These are phyloP conservation scores for Exocentrus adspersus DNA, from an alignment of 2,888 invertebrate species.

Conservation along the genomic window DNA sequence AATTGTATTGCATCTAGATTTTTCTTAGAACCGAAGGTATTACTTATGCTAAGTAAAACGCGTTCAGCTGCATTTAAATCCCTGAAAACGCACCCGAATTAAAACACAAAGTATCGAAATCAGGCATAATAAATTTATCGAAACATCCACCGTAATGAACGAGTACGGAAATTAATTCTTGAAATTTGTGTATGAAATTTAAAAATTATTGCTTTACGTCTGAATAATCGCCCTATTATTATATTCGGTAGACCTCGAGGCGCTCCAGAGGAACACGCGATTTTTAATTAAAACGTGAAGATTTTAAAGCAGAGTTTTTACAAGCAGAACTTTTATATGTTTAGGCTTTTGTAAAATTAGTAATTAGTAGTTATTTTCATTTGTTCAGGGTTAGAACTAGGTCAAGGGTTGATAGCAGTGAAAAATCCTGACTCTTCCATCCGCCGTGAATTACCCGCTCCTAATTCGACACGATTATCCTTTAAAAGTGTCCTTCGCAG, in stretches of 20 bases:
- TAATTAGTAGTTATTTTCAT: no score
- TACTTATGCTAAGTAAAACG: neutral
- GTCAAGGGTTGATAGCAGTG: no score
- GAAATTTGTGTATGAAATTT: constrained; percentile 1
- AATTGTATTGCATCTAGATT: neutral
- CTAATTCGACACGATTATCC: constrained; percentile 29
- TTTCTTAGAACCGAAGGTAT: neutral
- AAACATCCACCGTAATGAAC: constrained; percentile 1
- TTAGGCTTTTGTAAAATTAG: no score
- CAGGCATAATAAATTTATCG: constrained; percentile 7
- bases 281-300: constrained; percentile 7
- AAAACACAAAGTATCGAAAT: neutral
- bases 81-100: neutral
- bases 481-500: constrained; percentile 25
- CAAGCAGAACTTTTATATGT: no score
- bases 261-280: neutral
- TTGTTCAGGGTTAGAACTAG: no score
- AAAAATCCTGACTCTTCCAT: no score
- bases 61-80: neutral
- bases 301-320: no score
- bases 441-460: constrained; percentile 21
- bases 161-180: constrained; percentile 3
- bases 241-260: neutral
- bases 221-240: neutral
- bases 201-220: neutral